Evolutionary conservation across 2,113 vertebrate genomes (phyloP), one percentile per base, ranked within the genome.

Genomic region (Sterrhoptilus dennistouni): DNA sequence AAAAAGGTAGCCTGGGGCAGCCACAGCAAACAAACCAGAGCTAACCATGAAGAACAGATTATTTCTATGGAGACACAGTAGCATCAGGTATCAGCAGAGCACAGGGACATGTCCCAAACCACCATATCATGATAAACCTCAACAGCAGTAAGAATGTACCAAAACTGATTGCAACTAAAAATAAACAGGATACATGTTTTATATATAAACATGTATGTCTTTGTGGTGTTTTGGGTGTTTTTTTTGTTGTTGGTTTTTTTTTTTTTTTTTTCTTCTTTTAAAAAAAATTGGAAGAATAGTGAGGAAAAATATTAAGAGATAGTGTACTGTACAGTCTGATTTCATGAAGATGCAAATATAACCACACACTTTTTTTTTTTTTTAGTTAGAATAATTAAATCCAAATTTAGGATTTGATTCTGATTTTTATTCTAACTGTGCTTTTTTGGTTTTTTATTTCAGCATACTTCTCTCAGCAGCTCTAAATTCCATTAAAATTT

Each of bases 241-340:
- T 38, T 7, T 52, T 23, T 28, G 14, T 28, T 36, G 35, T 11
- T 15, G 6, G 11, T 21, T 52, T 33, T 6, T 33, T 42, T 31
- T 28, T 20, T 38, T 35, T 6, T 2, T 31, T 31, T 35, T 28
- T 66, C 61, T 65, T 6, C 2, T 53, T 89, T 82, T 60, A 42
- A 69, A 66, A 89, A 83, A 83, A 85, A 77, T 45, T 47, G 47
- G 68, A 87, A 95, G 68, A 89, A 90, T 18, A 87, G 68, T 54
- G 90, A 95, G 82, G 84, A 92, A 90, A 88, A 90, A 70, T 40
- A 66, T 56, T 59, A 88, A 74, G 31, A 95, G 95, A 96, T 54
- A 81, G 59, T 83, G 95, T 92, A 96, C 95, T 95, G 92, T 75
- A 97, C 95, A 93, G 53, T 70, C 71, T 95, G 88, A 83, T 71